Conservation (phyloP, 2,113 vertebrate genomes). For the Lates calcarifer region DNA sequence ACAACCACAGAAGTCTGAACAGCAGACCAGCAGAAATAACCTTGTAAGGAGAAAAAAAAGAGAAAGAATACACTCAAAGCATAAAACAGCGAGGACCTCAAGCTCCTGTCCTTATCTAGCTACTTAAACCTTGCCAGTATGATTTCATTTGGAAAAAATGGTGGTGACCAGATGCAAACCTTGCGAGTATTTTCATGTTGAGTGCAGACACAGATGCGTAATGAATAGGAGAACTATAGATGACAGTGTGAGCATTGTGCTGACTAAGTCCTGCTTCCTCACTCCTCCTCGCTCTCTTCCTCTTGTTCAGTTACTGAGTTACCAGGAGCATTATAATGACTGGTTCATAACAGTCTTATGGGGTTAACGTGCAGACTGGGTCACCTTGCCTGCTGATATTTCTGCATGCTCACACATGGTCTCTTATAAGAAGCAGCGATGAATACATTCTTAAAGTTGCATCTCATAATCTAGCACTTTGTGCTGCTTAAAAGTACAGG, state of each 20-base stretch:
- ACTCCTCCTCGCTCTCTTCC: background rate
- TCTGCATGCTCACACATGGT: background rate
- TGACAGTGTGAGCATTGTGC: constrained; percentile 15
- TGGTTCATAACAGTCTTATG: constrained; percentile 17
- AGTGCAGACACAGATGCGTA: constrained; percentile 24
- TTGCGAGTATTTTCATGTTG: constrained; percentile 5
- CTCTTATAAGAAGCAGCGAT: background rate
- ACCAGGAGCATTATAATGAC: constrained; percentile 24
- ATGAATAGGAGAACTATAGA: constrained; percentile 28
- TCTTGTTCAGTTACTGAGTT: constrained; percentile 14
- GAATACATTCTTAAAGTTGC: constrained; percentile 5
- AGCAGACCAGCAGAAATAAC: background rate
- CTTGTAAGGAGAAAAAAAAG: background rate
- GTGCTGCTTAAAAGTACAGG: constrained; percentile 11
- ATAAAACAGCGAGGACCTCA: background rate
- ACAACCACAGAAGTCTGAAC: constrained; percentile 2
- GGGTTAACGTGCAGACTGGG: constrained; percentile 16
- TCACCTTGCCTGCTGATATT: constrained; percentile 11
- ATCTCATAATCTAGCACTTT: constrained; percentile 25
- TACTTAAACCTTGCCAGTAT: background rate
- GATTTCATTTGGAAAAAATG: constrained; percentile 3
- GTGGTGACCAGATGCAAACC: constrained; percentile 5
- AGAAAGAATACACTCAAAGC: background rate
- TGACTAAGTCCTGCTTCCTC: constrained; percentile 17
- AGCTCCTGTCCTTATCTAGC: background rate